These are phyloP conservation scores for Brachypodius melanocephalos DNA, from an alignment of 2,113 vertebrate species.

Conservation along the genomic window DNA sequence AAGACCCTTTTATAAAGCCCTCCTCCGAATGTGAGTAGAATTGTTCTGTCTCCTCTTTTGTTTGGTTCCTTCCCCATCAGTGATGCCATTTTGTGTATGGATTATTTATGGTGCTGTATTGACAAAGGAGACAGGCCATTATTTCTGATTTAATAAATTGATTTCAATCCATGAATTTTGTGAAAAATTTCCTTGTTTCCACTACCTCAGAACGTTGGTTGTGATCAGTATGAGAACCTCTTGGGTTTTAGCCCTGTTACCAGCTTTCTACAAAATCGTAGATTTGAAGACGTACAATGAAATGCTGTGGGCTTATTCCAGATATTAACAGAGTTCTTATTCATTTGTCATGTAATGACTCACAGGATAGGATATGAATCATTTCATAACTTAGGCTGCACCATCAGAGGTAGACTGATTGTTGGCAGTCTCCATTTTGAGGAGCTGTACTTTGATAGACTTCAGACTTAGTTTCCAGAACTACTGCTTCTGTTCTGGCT, in stretches of 20 bases:
- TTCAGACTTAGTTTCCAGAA: neutral
- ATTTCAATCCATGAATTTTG: neutral
- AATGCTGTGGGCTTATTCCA: conserved; percentile 33
- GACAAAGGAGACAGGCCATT: neutral
- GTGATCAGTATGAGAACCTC: neutral
- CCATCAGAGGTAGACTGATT: neutral
- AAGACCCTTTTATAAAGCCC: conserved; percentile 97
- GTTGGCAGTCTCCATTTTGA: neutral
- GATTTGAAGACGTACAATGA: neutral
- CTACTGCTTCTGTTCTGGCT: neutral
- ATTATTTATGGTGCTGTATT: neutral
- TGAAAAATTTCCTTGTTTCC: neutral
- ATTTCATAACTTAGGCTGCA: neutral
- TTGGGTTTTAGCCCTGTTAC: neutral
- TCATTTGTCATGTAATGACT: conserved; percentile 51
- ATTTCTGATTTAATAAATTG: neutral
- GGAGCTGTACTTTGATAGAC: neutral
- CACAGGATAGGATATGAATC: conserved; percentile 52
- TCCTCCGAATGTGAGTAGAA: conserved; percentile 92
- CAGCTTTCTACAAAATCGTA: neutral
- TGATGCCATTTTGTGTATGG: neutral
- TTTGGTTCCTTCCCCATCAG: neutral
- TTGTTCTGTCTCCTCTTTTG: neutral
- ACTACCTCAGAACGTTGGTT: neutral
- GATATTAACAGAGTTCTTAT: conserved; percentile 53